Conservation (phyloP, 2,113 vertebrate species). For the Dissostichus mawsoni region DNA sequence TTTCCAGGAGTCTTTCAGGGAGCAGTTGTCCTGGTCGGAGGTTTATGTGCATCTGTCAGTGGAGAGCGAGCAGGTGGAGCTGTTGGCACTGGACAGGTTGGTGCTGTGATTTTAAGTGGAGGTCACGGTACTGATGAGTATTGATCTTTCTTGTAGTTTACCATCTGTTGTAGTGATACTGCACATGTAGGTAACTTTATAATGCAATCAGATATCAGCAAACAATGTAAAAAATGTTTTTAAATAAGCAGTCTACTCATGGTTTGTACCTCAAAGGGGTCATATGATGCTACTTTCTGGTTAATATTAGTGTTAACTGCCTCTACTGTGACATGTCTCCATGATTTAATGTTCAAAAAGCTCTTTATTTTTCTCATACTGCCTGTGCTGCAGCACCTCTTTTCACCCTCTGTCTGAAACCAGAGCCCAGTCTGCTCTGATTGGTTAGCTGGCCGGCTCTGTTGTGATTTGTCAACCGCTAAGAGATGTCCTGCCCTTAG, state of each 20-base stretch:
- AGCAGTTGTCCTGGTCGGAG: conserved; percentile 53
- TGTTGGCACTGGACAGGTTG: conserved; percentile 30
- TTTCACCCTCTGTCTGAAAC: no score
- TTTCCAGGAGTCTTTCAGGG: conserved; percentile 64
- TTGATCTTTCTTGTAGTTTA: conserved; percentile 9
- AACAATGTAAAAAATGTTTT: not conserved
- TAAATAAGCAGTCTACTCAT: not conserved
- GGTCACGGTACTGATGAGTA: conserved; percentile 3
- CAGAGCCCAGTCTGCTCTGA: no score
- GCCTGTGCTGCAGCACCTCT: no score
- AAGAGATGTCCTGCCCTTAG: no score
- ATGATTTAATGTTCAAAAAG: no score
- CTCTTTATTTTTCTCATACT: no score
- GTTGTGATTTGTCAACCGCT: no score
- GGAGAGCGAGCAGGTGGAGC: conserved; percentile 2
- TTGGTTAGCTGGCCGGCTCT: no score
- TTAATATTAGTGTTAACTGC: no score
- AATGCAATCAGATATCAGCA: not conserved
- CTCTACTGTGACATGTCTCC: no score
- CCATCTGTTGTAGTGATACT: conserved; percentile 4
- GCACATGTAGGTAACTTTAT: not conserved
- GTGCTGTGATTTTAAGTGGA: not conserved
- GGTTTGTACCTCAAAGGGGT: not conserved
- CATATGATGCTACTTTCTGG: no score
- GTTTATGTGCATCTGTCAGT: conserved; percentile 56